phyloP scores from a whole-genome alignment of 1,140 invertebrate genomes.

The Elymnias hypermnestra region DNA sequence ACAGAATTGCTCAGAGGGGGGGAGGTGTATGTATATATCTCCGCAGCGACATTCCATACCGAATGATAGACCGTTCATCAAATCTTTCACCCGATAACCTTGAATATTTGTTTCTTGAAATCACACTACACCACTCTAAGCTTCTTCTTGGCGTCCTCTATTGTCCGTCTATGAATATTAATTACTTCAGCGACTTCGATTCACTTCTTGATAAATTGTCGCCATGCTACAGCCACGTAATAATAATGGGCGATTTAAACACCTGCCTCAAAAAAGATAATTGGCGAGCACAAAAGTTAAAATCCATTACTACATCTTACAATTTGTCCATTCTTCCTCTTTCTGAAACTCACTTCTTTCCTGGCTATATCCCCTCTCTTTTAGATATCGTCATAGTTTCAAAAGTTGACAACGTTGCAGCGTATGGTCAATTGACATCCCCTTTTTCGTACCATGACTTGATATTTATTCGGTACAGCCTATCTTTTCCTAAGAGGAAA shows the following conservation, averaged over 20 bases:
- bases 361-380: not conserved
- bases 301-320: not conserved
- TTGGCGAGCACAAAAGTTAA: not conserved
- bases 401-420: not conserved
- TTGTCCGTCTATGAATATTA: not conserved
- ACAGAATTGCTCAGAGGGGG: too few species aligned
- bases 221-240: not conserved
- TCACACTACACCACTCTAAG: not conserved
- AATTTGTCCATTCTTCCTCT: not conserved
- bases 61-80: too few species aligned
- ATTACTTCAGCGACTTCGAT: not conserved
- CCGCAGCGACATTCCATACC: too few species aligned
- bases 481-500: not conserved
- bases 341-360: not conserved
- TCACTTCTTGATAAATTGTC: not conserved
- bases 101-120: not conserved
- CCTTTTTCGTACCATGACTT: conserved; percentile 8
- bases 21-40: too few species aligned
- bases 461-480: conserved; percentile 1
- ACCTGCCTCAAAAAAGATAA: not conserved
- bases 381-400: not conserved
- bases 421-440: conserved; percentile 4
- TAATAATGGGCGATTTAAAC: not conserved
- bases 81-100: too few species aligned
- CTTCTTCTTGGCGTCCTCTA: not conserved